Conservation (phyloP, 1,140 invertebrate species). For the Metopolophium dirhodum region DNA sequence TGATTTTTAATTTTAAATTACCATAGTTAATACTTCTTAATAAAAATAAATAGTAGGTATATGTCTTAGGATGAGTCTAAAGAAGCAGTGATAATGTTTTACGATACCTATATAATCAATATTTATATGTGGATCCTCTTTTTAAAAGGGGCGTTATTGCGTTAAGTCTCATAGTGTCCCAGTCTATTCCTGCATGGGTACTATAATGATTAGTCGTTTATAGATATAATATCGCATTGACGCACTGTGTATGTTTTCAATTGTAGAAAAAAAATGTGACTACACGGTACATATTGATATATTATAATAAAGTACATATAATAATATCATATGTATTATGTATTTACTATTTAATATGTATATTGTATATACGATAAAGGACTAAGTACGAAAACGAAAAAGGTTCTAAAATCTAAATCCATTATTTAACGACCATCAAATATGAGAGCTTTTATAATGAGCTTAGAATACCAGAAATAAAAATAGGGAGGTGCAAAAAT, state of each 20-base stretch:
- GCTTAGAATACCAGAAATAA: background rate
- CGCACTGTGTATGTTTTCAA: background rate
- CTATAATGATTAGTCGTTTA: background rate
- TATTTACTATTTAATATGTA: too few species aligned
- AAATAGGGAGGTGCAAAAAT: background rate
- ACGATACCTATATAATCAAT: too few species aligned
- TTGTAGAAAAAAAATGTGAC: background rate
- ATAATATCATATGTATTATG: too few species aligned
- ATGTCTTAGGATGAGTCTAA: background rate
- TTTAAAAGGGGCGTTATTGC: background rate
- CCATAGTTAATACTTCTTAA: too few species aligned
- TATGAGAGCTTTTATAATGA: background rate
- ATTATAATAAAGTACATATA: too few species aligned
- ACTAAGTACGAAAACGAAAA: background rate
- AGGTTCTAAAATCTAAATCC: background rate
- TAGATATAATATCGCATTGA: background rate
- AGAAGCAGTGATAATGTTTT: background rate
- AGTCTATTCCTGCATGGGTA: background rate
- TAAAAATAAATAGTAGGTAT: too few species aligned
- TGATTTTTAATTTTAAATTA: too few species aligned
- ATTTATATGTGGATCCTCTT: too few species aligned
- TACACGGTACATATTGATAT: background rate
- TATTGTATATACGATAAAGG: too few species aligned
- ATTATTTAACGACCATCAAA: background rate
- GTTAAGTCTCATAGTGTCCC: background rate